phyloP scores from a whole-genome alignment of 2,797 vertebrate species.

The Lepus oiostolus region DNA sequence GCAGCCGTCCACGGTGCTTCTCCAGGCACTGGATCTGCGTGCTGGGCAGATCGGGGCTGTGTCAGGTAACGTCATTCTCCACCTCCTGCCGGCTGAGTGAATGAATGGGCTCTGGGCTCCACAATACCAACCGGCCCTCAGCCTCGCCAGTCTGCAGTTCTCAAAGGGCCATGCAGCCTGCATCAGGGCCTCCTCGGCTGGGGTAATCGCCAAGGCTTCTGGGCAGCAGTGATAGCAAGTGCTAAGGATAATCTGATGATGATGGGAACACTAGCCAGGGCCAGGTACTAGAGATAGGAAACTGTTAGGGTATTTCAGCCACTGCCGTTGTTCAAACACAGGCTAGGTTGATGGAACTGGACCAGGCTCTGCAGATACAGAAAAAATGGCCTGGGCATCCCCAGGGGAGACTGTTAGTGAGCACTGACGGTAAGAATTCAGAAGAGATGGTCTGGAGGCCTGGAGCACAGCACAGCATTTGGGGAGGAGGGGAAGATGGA shows the following conservation, averaged over 20 bases:
- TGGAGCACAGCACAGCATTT: too few species aligned
- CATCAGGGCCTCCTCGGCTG: not conserved
- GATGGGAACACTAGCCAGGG: not conserved
- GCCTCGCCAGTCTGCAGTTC: not conserved
- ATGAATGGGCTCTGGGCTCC: not conserved
- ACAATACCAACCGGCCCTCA: not conserved
- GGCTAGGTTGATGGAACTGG: not conserved
- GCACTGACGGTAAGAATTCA: not conserved
- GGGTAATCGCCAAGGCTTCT: not conserved
- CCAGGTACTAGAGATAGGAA: not conserved
- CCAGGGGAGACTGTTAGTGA: not conserved
- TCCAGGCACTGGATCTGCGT: not conserved
- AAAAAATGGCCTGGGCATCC: not conserved
- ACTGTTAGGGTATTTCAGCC: not conserved
- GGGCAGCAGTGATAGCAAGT: not conserved
- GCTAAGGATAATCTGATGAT: not conserved
- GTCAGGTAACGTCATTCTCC: not conserved
- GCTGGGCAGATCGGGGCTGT: not conserved
- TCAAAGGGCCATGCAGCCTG: rapidly evolving
- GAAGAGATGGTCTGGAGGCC: not conserved
- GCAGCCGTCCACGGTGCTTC: not conserved
- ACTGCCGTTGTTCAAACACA: not conserved
- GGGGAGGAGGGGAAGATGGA: not conserved
- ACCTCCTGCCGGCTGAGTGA: not conserved
- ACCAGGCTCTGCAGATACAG: not conserved